Evolutionary conservation across 2,113 vertebrate species (phyloP).

Genomic region (Vireo altiloquus): DNA sequence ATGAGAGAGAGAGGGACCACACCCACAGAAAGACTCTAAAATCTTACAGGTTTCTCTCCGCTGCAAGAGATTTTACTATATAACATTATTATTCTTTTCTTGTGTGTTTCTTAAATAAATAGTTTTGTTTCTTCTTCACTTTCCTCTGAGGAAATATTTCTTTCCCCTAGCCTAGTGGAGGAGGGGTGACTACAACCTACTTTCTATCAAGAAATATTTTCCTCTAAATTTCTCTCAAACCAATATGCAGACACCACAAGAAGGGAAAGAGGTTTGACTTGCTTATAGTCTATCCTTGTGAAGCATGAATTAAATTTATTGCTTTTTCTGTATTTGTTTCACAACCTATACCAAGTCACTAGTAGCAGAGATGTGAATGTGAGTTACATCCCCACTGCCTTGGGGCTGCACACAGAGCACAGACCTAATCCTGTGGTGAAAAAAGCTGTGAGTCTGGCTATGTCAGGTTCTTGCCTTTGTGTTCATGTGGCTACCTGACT

Average conservation of each 20-base stretch:
- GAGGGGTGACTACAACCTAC: no score
- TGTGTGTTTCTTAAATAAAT: no score
- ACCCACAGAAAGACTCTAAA: no score
- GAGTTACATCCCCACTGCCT: not conserved
- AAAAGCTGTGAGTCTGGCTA: fast-evolving
- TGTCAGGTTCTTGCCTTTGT: not conserved
- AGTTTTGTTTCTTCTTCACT: no score
- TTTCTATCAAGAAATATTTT: no score
- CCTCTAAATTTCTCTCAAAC: no score
- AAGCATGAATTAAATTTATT: not conserved
- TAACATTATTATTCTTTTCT: no score
- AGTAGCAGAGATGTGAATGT: not conserved
- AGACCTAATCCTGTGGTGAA: not conserved
- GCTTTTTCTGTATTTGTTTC: not conserved
- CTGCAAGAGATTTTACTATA: no score
- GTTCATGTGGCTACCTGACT: not conserved
- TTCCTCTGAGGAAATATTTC: no score
- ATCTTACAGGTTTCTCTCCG: no score
- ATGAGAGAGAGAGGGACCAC: no score
- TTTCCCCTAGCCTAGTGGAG: no score
- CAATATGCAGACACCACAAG: not conserved
- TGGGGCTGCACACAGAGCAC: not conserved
- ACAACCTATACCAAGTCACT: not conserved
- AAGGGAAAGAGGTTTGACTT: not conserved
- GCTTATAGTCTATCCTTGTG: not conserved